Evolutionary conservation across 2,888 invertebrate genomes (phyloP), one percentile per base, ranked within the genome.

Genomic region (Lumbricus terrestris): DNA sequence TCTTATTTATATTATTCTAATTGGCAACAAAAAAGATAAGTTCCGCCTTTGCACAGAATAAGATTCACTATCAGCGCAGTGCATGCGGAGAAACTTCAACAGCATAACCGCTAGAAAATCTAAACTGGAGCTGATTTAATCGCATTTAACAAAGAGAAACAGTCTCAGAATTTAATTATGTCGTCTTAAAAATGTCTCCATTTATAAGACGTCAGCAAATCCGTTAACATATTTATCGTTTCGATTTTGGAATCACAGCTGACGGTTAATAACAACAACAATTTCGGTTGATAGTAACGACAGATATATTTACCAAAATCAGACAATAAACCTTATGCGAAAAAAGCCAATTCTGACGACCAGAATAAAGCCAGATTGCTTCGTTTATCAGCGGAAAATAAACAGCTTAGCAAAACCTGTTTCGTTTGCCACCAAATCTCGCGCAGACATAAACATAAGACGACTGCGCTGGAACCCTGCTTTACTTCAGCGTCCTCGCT

Each of bases 401-500:
- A n/a, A 69, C n/a, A n/a, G n/a, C 29, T n/a, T n/a, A 69, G 69
- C 69, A n/a, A 69, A 69, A 69, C 69, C 69, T 69, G 69, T 69
- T 69, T 69, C 29, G 69, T n/a, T 69, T 69, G 69, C 69, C 69
- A 69, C 69, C 69, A 69, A 69, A 69, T n/a, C 69, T 69, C 29
- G n/a, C 69, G 13, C 69, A 69, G 69, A 85, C 85, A 85, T 85
- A 85, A 34, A 85, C 34, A 85, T 85, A 5, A 35, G 85, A 34
- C 37, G 85, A 85, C 0, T 85, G 35, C 85, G 85, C 35, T 85
- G 85, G 85, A 85, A 85, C 85, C 85, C 85, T 34, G 85, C 34
- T 85, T 69, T 69, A 69, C 29, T n/a, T 69, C 1, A 69, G 69
- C 29, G 6, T 8, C 69, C 8, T n/a, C n/a, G 69, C 69, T 69